A percentile compares a stretch with the other conserved stretches of the same genome.
Evolutionary conservation across 1,140 invertebrate genomes (phyloP).

Genomic region (Formica exsecta): DNA sequence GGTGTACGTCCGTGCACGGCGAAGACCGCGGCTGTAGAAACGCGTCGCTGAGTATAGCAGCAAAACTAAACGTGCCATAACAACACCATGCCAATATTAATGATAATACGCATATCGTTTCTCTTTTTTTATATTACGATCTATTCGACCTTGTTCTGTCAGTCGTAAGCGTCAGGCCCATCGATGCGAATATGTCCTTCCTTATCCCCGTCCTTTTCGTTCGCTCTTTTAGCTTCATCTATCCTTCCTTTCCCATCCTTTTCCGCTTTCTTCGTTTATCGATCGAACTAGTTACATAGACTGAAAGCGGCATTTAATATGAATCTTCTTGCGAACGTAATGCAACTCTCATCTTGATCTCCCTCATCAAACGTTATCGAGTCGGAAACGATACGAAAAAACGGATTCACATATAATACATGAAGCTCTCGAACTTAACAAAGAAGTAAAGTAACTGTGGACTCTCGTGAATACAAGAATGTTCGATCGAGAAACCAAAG

Average conservation of each 20-base stretch:
- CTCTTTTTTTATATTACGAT: slow-evolving; percentile 75
- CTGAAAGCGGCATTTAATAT: slow-evolving; percentile 48
- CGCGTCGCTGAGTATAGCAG: slow-evolving; percentile 79
- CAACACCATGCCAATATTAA: slow-evolving; percentile 86
- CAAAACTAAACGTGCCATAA: slow-evolving; percentile 85
- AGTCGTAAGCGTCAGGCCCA: slow-evolving; percentile 51
- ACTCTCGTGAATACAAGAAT: background rate
- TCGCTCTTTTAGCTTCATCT: slow-evolving; percentile 18
- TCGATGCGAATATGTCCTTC: slow-evolving; percentile 7
- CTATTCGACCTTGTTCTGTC: slow-evolving; percentile 79
- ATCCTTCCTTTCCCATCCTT: slow-evolving; percentile 5
- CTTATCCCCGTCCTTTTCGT: slow-evolving; percentile 29
- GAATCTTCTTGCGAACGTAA: slow-evolving; percentile 1
- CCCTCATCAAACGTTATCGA: background rate
- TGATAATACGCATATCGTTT: slow-evolving; percentile 80
- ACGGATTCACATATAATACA: background rate
- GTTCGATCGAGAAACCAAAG: slow-evolving; percentile 63
- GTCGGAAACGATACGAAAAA: background rate
- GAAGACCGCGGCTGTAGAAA: slow-evolving; percentile 78
- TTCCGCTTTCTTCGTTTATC: slow-evolving; percentile 60
- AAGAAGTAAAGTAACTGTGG: background rate
- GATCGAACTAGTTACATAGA: slow-evolving; percentile 50
- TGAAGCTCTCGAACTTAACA: background rate
- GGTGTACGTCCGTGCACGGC: slow-evolving; percentile 79
- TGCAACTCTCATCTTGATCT: slow-evolving; percentile 11